Evolutionary conservation across 2,113 vertebrate genomes (phyloP), one percentile per base, ranked within the genome.

Genomic region (Scomber japonicus): DNA sequence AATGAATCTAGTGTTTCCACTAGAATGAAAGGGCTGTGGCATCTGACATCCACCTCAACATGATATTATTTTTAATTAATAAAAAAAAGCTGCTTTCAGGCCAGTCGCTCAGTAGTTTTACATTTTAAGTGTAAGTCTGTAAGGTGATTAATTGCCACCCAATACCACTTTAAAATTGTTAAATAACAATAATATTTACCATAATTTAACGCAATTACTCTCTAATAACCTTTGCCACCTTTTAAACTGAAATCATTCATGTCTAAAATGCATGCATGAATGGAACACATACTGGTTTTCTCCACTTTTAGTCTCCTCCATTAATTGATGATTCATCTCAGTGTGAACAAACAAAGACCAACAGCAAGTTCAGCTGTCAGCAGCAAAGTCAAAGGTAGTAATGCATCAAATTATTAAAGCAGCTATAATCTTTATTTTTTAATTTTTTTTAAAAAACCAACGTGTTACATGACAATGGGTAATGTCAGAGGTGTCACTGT

Each of bases 191-290:
- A 40, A 40, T 40, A 40, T n/a, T n/a, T 40, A 40, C 7, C 9
- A 40, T 49, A 14, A 60, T 45, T 44, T 17, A 56, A 2, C 17
- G 21, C 17, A 0, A 2, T 17, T 31, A 1, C 21, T 24, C 1
- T 11, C 11, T 0, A 6, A 55, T 66, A 0, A 80, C n/a, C 8
- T 54, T 73, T 2, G 55, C 3, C 5, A 1, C 17, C 2, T 1
- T 12, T 67, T n/a, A 24, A 92, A 90, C 6, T 91, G 13, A 76
- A 89, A 53, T 78, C 69, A 0, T 21, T 21, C 21, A 21, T 21
- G 21, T 21, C 21, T 21, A 21, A 1, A 21, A 21, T 21, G 21
- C 21, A 21, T 21, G 21, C 21, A 21, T 10, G 54, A 40, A 40
- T 31, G 17, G 35, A 11, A 24, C 1, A 16, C 7, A 11, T 13